These are phyloP conservation scores for Lytechinus pictus DNA, from an alignment of 35 echinoderm and acorn worm species.

Conservation along the genomic window DNA sequence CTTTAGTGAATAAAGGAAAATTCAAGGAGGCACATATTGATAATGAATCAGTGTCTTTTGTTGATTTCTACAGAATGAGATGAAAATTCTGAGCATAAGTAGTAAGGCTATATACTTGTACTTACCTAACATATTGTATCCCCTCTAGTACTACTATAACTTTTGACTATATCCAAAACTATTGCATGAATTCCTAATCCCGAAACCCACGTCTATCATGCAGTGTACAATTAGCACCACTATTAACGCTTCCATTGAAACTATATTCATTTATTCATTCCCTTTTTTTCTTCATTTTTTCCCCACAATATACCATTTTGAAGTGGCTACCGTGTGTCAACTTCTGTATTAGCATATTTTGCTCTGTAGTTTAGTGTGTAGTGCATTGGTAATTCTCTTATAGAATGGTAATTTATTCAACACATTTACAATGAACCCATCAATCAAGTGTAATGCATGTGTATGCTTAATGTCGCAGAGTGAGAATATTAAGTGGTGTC, in stretches of 20 bases:
- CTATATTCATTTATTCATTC: not conserved
- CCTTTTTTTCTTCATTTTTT: not conserved
- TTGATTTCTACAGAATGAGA: not conserved
- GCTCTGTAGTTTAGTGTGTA: not conserved
- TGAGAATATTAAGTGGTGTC: constrained; percentile 11
- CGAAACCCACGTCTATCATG: not conserved
- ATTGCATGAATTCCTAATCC: not conserved
- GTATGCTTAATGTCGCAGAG: constrained; percentile 1
- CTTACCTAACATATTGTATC: not conserved
- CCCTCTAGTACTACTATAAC: not conserved
- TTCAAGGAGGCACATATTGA: no score
- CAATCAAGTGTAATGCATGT: constrained; percentile 20
- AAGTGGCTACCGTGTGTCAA: not conserved
- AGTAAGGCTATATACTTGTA: not conserved
- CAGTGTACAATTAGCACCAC: not conserved
- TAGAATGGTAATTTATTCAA: constrained; percentile 46
- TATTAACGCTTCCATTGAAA: not conserved
- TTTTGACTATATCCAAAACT: not conserved
- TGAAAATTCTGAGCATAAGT: no score
- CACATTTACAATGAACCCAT: constrained; percentile 30
- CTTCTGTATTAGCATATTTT: not conserved
- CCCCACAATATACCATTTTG: not conserved
- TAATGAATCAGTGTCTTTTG: not conserved
- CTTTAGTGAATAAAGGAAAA: no score
- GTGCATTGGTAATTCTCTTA: not conserved